Base-by-base conservation (phyloP, 2,113 vertebrate species). In the Syngnathus floridae region DNA sequence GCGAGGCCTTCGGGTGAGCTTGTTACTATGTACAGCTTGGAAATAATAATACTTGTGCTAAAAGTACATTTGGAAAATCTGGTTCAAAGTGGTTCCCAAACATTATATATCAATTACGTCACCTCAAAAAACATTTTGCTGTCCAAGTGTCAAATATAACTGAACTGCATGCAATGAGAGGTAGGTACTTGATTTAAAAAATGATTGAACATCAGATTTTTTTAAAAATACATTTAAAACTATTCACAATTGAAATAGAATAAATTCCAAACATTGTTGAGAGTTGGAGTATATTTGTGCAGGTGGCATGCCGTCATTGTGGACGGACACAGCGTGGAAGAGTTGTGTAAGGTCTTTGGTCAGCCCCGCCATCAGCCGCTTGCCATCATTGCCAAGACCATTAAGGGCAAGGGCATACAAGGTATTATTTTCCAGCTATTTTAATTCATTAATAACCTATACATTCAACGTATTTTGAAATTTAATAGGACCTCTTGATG, bases 291-390 rank as follows among this genome's bases (percentile, higher is more conserved):
- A 13, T 43, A 61, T 45, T 56, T 55, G 40, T 46, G 31, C 85
- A 98, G 96, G 52, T 98, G 96, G 96, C 92, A 96, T 0, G 77
- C 93, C 17, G 78, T 95, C 73, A 91, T 96, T 0, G 94, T 96
- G 66, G 95, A 98, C 10, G 96, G 96, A 17, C 96, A 98, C 91
- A 96, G 94, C 0, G 94, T 98, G 80, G 96, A 98, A 70, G 95
- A 98, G 71, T 86, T 98, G 63, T 98, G 95, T 79, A 96, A 98
- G 82, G 95, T 93, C 69, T 92, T 98, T 31, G 91, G 90, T 75
- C 93, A 95, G 79, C 91, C 92, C 38, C 92, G 93, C 72, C 91
- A 96, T 74, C 94, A 96, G 81, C 96, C 95, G 3, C 93, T 93
- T 0, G 94, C 93, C 66, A 89, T 98, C 88, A 95, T 98, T 5